A percentile compares a stretch with the other conserved stretches of the same genome.
Evolutionary conservation across 2,888 invertebrate genomes (phyloP).

Genomic region (Abrostola triplasia): DNA sequence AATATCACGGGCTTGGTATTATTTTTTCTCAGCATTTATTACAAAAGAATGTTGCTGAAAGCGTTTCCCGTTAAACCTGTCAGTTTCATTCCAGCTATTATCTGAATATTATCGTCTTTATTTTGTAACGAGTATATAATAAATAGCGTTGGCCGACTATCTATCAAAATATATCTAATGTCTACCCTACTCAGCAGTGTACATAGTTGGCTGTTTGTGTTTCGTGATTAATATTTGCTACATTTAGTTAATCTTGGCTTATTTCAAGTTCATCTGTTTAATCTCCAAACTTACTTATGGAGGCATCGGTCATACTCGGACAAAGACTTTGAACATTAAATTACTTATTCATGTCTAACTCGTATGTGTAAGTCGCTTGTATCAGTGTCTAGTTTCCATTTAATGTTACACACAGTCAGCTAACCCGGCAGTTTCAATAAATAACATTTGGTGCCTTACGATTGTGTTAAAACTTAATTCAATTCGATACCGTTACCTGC

Average conservation of each 20-base stretch:
- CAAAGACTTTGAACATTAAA: slow-evolving; percentile 14
- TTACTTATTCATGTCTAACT: slow-evolving; percentile 7
- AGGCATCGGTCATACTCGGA: slow-evolving; percentile 1
- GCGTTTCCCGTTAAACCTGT: slow-evolving; percentile 48
- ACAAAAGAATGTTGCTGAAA: slow-evolving; percentile 43
- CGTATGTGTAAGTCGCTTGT: no score
- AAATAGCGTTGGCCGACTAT: slow-evolving; percentile 44
- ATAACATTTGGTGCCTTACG: neutral
- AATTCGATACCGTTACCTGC: neutral
- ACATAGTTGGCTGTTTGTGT: slow-evolving; percentile 45
- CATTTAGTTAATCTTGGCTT: slow-evolving; percentile 45
- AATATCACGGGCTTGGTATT: slow-evolving; percentile 27
- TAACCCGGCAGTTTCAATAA: slow-evolving; percentile 1
- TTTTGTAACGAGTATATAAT: slow-evolving; percentile 42
- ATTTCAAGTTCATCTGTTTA: slow-evolving; percentile 41
- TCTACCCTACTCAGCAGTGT: slow-evolving; percentile 44
- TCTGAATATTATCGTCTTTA: slow-evolving; percentile 40
- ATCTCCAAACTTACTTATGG: slow-evolving; percentile 17
- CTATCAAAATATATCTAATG: slow-evolving; percentile 48
- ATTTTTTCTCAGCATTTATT: slow-evolving; percentile 36
- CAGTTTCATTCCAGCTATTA: slow-evolving; percentile 49
- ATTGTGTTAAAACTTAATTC: neutral
- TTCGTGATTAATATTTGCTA: slow-evolving; percentile 53
- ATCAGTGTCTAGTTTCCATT: no score
- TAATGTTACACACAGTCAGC: no score